These are phyloP conservation scores for Oryzias celebensis DNA, from an alignment of 2,113 vertebrate species.

Conservation along the genomic window DNA sequence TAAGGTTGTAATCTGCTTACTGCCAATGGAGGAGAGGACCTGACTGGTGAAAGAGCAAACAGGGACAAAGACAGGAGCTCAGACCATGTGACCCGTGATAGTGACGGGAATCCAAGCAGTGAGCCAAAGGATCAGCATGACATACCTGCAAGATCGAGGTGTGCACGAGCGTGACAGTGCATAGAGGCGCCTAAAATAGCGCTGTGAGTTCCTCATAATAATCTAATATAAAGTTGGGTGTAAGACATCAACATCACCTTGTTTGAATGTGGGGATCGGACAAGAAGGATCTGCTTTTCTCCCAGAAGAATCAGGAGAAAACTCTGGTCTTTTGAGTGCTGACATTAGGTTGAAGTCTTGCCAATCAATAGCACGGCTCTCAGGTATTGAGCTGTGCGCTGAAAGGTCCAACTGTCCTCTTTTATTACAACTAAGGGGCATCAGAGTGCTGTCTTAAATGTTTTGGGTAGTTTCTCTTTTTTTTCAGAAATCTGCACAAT, in stretches of 20 bases:
- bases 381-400: constrained; percentile 56
- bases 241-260: constrained; percentile 6
- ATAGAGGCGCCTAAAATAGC: neutral
- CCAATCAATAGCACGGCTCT: constrained; percentile 57
- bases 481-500: too few relatives aligned
- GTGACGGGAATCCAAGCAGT: constrained; percentile 22
- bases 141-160: constrained; percentile 17
- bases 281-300: constrained; percentile 22
- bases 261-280: constrained; percentile 6
- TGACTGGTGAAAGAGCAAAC: constrained; percentile 12
- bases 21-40: constrained; percentile 18
- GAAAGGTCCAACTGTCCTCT: constrained; percentile 46
- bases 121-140: constrained; percentile 32
- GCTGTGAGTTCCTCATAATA: neutral
- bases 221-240: constrained; percentile 1
- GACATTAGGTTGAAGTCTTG: constrained; percentile 57
- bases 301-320: constrained; percentile 28
- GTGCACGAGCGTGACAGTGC: neutral
- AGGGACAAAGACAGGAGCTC: constrained; percentile 20
- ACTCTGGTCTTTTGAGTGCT: constrained; percentile 50
- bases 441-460: neutral
- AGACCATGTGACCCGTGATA: constrained; percentile 33
- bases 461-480: neutral
- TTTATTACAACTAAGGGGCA: constrained; percentile 33
- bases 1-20: constrained; percentile 59